These are phyloP conservation scores for Pterobdella sp. DNA, from an alignment of 2,888 invertebrate species.

Conservation along the genomic window DNA sequence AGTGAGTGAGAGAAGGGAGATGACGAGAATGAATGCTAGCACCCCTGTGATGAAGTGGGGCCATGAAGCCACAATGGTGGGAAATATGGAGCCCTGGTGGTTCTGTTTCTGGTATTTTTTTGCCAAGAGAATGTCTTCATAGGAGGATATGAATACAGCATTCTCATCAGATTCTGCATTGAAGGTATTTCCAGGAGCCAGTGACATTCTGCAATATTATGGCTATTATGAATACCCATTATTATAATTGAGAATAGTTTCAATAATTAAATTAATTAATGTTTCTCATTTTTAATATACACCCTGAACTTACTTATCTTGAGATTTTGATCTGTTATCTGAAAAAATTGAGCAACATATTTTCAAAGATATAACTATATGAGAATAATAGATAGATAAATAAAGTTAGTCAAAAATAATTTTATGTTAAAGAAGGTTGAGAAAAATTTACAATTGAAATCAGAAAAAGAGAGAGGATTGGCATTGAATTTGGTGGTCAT, in stretches of 20 bases:
- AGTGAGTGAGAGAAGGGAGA: slow-evolving; percentile 15
- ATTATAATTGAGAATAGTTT: too few species aligned
- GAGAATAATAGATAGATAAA: background rate
- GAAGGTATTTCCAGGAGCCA: too few species aligned
- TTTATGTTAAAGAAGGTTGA: background rate
- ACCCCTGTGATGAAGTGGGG: slow-evolving; percentile 6
- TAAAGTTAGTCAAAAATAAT: background rate
- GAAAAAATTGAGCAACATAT: too few species aligned
- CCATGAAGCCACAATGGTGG: background rate
- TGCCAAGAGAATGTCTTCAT: slow-evolving; percentile 15
- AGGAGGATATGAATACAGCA: slow-evolving; percentile 12
- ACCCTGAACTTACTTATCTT: too few species aligned
- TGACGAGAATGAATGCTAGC: slow-evolving; percentile 3
- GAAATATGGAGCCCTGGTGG: background rate
- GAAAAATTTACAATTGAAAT: background rate
- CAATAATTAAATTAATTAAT: too few species aligned
- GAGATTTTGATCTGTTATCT: too few species aligned
- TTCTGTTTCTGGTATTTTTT: slow-evolving; percentile 1
- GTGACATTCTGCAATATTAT: too few species aligned
- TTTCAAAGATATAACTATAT: background rate
- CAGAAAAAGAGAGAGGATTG: background rate
- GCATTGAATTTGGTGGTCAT: background rate
- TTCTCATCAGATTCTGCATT: background rate
- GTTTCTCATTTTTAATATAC: too few species aligned
- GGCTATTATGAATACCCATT: too few species aligned